A percentile compares a stretch with the other conserved stretches of the same genome.
These are phyloP conservation scores for Odontomyia ornata DNA, from an alignment of 2,888 invertebrate species.

Conservation along the genomic window DNA sequence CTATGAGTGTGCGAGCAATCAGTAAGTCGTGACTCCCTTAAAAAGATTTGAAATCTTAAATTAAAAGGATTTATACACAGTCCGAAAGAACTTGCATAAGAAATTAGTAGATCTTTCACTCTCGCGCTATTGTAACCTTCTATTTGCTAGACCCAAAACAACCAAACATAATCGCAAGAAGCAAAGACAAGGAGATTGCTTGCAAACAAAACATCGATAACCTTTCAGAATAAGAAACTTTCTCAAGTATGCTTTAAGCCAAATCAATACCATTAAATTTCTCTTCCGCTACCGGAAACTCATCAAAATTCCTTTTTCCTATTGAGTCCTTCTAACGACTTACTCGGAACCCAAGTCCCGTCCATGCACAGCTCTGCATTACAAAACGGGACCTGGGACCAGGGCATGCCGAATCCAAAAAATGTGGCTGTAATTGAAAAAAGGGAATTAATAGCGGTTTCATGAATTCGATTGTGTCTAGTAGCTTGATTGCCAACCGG, in stretches of 20 bases:
- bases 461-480: background rate
- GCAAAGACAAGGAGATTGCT: background rate
- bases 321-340: background rate
- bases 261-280: conserved; percentile 12
- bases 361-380: background rate
- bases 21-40: conserved; percentile 14
- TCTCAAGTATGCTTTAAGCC: background rate
- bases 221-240: background rate
- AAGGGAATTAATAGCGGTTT: background rate
- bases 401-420: background rate
- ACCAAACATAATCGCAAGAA: background rate
- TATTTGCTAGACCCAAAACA: background rate
- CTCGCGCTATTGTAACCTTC: too few species aligned
- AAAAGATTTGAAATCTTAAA: background rate
- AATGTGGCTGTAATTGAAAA: conserved; percentile 16
- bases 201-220: background rate
- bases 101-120: background rate
- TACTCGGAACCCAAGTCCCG: background rate
- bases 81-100: background rate
- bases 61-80: background rate
- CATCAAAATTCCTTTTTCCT: conserved; percentile 47
- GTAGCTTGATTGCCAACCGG: background rate
- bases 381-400: background rate
- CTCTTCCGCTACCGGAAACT: conserved; percentile 47
- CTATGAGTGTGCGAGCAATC: background rate